A percentile compares a stretch with the other conserved stretches of the same genome.
phyloP scores from a whole-genome alignment of 1,140 invertebrate species.

The Brachionus asplanchnoidis region DNA sequence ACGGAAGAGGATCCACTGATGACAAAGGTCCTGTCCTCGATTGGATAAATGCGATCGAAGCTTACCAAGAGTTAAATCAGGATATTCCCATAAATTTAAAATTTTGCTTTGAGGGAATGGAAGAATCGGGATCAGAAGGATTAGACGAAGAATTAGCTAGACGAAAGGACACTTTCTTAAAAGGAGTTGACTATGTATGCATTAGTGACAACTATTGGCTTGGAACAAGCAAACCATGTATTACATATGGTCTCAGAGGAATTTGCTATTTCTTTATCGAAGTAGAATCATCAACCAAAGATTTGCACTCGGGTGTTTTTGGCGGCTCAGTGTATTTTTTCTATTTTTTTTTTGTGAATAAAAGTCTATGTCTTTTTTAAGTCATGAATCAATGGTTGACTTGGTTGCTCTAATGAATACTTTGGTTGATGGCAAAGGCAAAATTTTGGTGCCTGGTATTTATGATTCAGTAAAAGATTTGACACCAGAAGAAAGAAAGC shows the following conservation, averaged over 20 bases:
- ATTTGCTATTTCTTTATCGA: slow-evolving; percentile 86
- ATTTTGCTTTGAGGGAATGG: slow-evolving; percentile 97
- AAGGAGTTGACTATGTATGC: slow-evolving; percentile 82
- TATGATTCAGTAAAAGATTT: slow-evolving; percentile 64
- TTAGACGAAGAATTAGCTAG: slow-evolving; percentile 74
- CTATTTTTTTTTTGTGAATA: too few species aligned
- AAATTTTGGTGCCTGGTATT: slow-evolving; percentile 53
- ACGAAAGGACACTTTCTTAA: slow-evolving; percentile 32
- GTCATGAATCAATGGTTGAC: slow-evolving; percentile 56
- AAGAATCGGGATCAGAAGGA: slow-evolving; percentile 91
- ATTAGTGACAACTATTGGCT: slow-evolving; percentile 99
- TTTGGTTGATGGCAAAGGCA: slow-evolving; percentile 51
- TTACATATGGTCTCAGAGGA: slow-evolving; percentile 89
- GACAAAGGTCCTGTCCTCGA: slow-evolving; percentile 78
- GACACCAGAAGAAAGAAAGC: slow-evolving; percentile 65
- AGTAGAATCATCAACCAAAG: slow-evolving; percentile 79
- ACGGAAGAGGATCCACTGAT: slow-evolving; percentile 83
- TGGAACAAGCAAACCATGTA: slow-evolving; percentile 87
- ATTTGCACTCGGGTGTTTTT: slow-evolving; percentile 89
- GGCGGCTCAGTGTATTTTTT: slow-evolving; percentile 68
- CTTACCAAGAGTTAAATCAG: slow-evolving; percentile 65
- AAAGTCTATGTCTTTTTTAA: slow-evolving; percentile 40
- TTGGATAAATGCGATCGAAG: slow-evolving; percentile 89
- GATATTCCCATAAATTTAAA: slow-evolving; percentile 77
- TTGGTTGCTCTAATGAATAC: slow-evolving; percentile 48